These are phyloP conservation scores for Cossypha polioptera DNA, from an alignment of 2,797 vertebrate species.

Conservation along the genomic window DNA sequence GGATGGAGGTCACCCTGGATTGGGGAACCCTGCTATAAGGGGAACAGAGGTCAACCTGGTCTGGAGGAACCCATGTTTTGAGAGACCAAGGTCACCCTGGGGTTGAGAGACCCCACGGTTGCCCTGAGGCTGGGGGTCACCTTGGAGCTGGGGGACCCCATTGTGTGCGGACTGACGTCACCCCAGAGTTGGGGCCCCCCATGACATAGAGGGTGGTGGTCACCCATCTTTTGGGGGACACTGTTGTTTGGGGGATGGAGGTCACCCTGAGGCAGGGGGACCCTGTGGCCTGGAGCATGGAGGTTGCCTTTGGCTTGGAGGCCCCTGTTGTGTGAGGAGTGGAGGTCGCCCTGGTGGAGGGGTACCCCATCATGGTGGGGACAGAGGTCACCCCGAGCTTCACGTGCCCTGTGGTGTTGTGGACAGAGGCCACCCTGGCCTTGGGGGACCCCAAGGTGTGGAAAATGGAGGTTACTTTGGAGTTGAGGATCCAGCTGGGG, in stretches of 20 bases:
- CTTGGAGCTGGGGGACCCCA: background rate
- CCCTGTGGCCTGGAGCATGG: background rate
- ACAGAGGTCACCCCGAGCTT: background rate
- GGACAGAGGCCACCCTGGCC: background rate
- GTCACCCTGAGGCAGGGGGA: background rate
- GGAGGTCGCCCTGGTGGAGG: fast-evolving
- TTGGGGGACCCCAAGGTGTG: fast-evolving
- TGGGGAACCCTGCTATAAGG: background rate
- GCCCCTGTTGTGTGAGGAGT: fast-evolving
- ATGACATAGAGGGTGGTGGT: fast-evolving
- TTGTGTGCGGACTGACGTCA: fast-evolving
- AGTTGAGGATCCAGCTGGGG: background rate
- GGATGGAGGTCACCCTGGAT: background rate
- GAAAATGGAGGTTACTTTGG: background rate
- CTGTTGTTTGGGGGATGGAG: background rate
- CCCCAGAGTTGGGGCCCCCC: background rate
- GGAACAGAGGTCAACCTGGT: background rate
- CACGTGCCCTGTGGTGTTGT: fast-evolving
- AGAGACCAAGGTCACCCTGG: background rate
- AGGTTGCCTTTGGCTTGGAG: background rate
- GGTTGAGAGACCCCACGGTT: background rate
- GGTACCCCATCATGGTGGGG: fast-evolving
- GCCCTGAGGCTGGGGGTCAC: background rate
- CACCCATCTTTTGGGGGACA: background rate
- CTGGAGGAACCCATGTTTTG: background rate